Percentiles rank a stretch among this genome's conserved stretches.
phyloP scores from a whole-genome alignment of 1,140 invertebrate species.

The Trichonephila clavipes region DNA sequence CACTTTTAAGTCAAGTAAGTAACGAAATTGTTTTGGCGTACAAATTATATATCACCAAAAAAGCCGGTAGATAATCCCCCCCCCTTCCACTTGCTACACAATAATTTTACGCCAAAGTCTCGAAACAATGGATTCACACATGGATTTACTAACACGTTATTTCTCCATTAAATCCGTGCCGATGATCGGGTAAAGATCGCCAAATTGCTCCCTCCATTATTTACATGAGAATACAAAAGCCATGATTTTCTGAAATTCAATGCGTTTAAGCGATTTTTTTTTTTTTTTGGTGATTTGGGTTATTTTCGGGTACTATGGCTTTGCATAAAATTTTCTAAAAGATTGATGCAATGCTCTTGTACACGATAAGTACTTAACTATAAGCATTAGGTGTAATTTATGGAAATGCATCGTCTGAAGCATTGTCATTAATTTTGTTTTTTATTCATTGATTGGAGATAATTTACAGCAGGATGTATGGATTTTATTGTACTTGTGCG shows the following conservation, averaged over 20 bases:
- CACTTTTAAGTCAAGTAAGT: not conserved
- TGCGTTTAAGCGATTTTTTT: not conserved
- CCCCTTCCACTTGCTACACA: not conserved
- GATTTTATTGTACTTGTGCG: not conserved
- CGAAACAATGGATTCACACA: conserved; percentile 36
- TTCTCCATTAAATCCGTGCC: conserved; percentile 53
- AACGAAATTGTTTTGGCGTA: not conserved
- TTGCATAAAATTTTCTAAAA: not conserved
- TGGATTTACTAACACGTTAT: conserved; percentile 65
- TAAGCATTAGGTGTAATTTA: conserved; percentile 7
- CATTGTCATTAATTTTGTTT: not conserved
- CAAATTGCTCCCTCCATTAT: conserved; percentile 22
- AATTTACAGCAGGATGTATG: conserved; percentile 19
- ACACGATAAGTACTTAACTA: not conserved
- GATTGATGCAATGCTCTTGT: not conserved
- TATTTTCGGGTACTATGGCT: not conserved
- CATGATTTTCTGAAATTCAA: conserved; percentile 9
- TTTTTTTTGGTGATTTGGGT: not conserved
- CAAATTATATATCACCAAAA: not conserved
- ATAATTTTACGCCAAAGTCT: conserved; percentile 60
- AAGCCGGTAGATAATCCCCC: not conserved
- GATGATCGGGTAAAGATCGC: conserved; percentile 43
- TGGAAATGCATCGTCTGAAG: not conserved
- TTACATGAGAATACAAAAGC: conserved; percentile 11
- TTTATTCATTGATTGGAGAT: not conserved